Conservation (phyloP, 2,888 invertebrate species). For the Melolontha melolontha region DNA sequence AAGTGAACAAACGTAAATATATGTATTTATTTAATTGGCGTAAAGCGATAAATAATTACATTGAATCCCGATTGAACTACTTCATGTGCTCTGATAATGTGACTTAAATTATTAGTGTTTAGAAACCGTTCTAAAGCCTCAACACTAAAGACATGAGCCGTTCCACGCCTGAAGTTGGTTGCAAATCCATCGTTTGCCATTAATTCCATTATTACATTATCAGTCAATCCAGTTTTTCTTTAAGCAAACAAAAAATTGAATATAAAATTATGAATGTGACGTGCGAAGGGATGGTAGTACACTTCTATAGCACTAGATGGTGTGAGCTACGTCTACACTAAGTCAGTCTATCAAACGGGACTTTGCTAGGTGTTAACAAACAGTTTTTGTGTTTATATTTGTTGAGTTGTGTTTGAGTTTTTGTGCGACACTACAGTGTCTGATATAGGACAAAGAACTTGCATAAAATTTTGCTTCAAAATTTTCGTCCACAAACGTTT, state of each 20-base stretch:
- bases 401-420: no score
- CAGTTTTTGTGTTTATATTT: no score
- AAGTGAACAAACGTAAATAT: background rate
- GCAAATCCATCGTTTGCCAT: conserved; percentile 76
- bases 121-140: conserved; percentile 78
- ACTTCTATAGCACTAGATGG: no score
- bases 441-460: no score
- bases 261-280: conserved; percentile 5
- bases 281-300: no score
- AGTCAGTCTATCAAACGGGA: no score
- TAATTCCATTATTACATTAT: conserved; percentile 68
- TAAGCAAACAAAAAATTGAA: conserved; percentile 39
- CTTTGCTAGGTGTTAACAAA: no score
- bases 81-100: conserved; percentile 81
- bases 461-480: no score
- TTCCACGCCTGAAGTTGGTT: conserved; percentile 75
- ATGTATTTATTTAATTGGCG: background rate
- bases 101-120: conserved; percentile 73
- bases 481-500: no score
- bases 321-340: no score
- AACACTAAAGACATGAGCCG: conserved; percentile 78
- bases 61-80: conserved; percentile 78
- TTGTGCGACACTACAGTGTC: no score
- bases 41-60: conserved; percentile 62
- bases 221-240: conserved; percentile 66